These are phyloP conservation scores for Nannobrachium achirus DNA, from an alignment of 2,113 vertebrate species.

Conservation along the genomic window DNA sequence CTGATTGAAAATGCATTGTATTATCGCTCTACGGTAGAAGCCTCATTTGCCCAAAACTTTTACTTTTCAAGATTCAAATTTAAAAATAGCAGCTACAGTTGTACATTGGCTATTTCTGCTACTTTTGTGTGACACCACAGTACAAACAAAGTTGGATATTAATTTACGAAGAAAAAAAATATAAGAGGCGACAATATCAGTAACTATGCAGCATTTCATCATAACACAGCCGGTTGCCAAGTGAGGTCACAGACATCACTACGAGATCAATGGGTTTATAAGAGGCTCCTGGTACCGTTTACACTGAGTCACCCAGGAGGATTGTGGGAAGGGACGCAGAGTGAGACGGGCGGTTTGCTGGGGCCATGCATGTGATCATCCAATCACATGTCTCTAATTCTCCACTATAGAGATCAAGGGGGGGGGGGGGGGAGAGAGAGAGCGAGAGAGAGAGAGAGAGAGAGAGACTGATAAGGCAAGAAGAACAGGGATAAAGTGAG, in stretches of 20 bases:
- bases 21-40: too few species aligned
- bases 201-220: constrained; percentile 6
- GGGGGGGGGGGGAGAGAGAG: constrained; percentile 6
- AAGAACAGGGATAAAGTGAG: constrained; percentile 1
- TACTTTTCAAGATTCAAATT: too few species aligned
- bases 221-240: constrained; percentile 25
- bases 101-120: too few species aligned
- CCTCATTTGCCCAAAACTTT: too few species aligned
- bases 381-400: constrained; percentile 69
- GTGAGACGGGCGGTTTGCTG: constrained; percentile 36
- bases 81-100: too few species aligned
- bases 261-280: constrained; percentile 33
- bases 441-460: not conserved
- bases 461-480: not conserved
- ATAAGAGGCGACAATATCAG: not conserved
- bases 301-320: constrained; percentile 55
- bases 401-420: constrained; percentile 35
- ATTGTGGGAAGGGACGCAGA: constrained; percentile 39
- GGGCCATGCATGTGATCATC: constrained; percentile 59
- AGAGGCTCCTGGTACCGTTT: constrained; percentile 34
- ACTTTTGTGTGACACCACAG: too few species aligned
- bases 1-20: too few species aligned
- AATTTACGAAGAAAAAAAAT: too few species aligned
- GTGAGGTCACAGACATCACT: constrained; percentile 45
- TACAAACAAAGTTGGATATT: too few species aligned